Evolutionary conservation across 2,113 vertebrate species (phyloP), one percentile per base, ranked within the genome.

Genomic region (Amphiprion percula): DNA sequence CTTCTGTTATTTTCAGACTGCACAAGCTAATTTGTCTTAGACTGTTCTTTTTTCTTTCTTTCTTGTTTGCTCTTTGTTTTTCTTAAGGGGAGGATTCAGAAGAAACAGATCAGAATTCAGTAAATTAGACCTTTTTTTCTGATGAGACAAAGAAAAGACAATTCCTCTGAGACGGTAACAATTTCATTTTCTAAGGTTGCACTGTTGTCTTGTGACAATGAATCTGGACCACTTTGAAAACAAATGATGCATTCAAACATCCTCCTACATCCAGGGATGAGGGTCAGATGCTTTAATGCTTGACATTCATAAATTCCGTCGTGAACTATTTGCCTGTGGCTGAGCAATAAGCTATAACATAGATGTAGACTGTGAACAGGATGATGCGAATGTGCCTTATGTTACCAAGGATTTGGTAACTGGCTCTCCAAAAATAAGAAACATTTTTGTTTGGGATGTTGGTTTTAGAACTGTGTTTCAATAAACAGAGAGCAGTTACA

Each of bases 211-310:
- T 64, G 59, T 26, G 46, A n/a, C 66, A n/a, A 49, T 17, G 54
- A 52, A 72, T 30, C 19, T 28, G 5, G 6, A 52, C n/a, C 15
- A 21, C 15, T 77, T 10, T 49, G 6, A 39, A 71, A 74, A 68
- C 1, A 49, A 50, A 55, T 44, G 5, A 33, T 55, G 14, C 16
- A 44, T 46, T 50, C 41, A 28, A 50, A 63, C 24, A 15, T 15
- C 4, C 4, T 14, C 6, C 17, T 26, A 50, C 37, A 28, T 66
- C n/a, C 24, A 19, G 12, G 23, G 41, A 1, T 41, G 19, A 58
- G 23, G 10, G 54, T 59, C 39, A 60, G 26, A 54, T 24, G 21
- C 33, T 53, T 23, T 4, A 46, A 26, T 75, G 19, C 21, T 10
- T 50, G 23, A 8, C 17, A 33, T 41, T 30, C 4, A 41, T 37